Conservation (phyloP, 2,888 invertebrate species). For the Synanthedon formicaeformis region DNA sequence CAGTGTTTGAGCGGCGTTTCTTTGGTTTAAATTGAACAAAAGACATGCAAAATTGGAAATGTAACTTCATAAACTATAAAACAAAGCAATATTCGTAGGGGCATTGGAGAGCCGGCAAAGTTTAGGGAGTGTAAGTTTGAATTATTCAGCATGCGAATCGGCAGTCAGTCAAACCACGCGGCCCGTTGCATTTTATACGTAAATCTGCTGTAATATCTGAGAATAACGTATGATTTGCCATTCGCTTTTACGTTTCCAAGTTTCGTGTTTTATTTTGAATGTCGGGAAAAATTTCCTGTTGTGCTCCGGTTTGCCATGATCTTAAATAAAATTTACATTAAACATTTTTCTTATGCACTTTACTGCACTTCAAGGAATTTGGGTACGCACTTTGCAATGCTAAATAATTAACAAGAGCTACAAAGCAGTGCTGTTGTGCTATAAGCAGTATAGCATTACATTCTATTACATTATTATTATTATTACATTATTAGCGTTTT, state of each 20-base stretch:
- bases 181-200: slow-evolving; percentile 52
- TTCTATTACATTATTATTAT: no score
- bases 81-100: slow-evolving; percentile 55
- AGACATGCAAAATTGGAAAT: slow-evolving; percentile 5
- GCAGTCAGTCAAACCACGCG: slow-evolving; percentile 55
- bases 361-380: no score
- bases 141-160: slow-evolving; percentile 62
- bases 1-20: no score
- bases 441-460: no score
- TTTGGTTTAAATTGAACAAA: not conserved
- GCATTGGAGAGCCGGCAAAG: slow-evolving; percentile 27
- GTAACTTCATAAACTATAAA: slow-evolving; percentile 52
- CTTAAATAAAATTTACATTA: no score
- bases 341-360: no score
- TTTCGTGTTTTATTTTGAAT: slow-evolving; percentile 24
- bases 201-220: slow-evolving; percentile 49
- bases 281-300: no score
- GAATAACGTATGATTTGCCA: slow-evolving; percentile 46
- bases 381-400: no score
- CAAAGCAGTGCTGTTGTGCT: no score
- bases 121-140: slow-evolving; percentile 52
- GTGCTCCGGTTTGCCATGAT: no score
- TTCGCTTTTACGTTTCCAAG: slow-evolving; percentile 35
- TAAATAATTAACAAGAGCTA: no score
- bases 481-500: no score